Conservation (phyloP, 2,888 invertebrate species). For the Nomada fucata region DNA sequence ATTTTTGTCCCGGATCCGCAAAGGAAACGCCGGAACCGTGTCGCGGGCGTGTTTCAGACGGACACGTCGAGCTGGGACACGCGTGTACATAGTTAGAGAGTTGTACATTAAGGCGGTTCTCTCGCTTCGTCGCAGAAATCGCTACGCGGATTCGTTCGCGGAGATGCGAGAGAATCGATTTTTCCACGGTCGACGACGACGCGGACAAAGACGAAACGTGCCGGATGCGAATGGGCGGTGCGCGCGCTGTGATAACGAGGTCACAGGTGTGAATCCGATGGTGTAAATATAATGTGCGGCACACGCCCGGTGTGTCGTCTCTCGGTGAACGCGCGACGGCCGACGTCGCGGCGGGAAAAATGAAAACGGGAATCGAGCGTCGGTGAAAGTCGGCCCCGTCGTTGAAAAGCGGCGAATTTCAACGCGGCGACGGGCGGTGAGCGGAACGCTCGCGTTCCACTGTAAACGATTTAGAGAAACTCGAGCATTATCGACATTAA, state of each 20-base stretch:
- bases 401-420: slow-evolving; percentile 24
- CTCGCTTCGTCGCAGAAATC: slow-evolving; percentile 35
- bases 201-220: slow-evolving; percentile 15
- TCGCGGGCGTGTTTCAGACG: slow-evolving; percentile 45
- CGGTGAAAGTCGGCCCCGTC: neutral
- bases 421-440: neutral
- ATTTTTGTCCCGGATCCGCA: neutral
- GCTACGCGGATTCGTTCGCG: slow-evolving; percentile 38
- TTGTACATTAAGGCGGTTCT: slow-evolving; percentile 47
- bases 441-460: slow-evolving; percentile 30
- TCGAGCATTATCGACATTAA: slow-evolving; percentile 70
- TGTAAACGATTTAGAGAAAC: slow-evolving; percentile 55
- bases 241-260: slow-evolving; percentile 60
- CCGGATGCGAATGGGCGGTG: slow-evolving; percentile 21
- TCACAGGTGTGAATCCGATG: slow-evolving; percentile 61
- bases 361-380: neutral
- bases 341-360: neutral
- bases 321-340: slow-evolving; percentile 30
- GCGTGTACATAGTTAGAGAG: slow-evolving; percentile 55
- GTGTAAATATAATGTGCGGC: slow-evolving; percentile 62
- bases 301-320: slow-evolving; percentile 20
- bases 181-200: slow-evolving; percentile 23
- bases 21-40: slow-evolving; percentile 44
- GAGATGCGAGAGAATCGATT: slow-evolving; percentile 40
- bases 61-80: slow-evolving; percentile 30